Evolutionary conservation across 2,797 vertebrate species (phyloP), one percentile per base, ranked within the genome.

Genomic region (Microctenopoma lineatum): DNA sequence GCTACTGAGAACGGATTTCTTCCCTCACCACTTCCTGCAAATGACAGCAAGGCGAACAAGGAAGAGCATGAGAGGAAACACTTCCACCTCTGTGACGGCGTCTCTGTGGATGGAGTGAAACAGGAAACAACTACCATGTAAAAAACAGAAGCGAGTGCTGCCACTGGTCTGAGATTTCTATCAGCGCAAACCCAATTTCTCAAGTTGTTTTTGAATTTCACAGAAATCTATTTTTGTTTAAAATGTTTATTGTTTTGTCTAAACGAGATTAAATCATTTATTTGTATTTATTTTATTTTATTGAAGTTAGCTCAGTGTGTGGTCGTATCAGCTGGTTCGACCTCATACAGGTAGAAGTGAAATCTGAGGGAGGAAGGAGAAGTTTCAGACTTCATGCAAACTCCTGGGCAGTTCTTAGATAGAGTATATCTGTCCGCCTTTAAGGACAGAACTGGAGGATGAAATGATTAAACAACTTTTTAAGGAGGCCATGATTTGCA

Each of bases 401-500:
- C 36, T 13, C 39, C 13, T 15, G 13, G 26, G 8, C 14, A 29
- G 13, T 18, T 32, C 8, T n/a, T 11, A 11, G 8, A n/a, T 34
- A 5, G n/a, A 15, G 9, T 27, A 29, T 29, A 2, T 27, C 4
- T 4, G 18, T 50, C 45, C 59, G 13, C 45, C 36, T 50, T 0
- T 15, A 12, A 45, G 18, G 14, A 56, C 48, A 9, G 14, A 56
- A 27, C 32, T 7, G 21, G 9, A 52, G 54, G 47, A 46, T 3
- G 48, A 51, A 64, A 26, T 42, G 67, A 48, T 51, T 36, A 46
- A 36, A 36, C 63, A 47, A 61, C 25, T 64, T 54, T 48, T 70
- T 56, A 36, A 72, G 60, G 51, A 38, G 67, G 61, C 52, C 26
- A 10, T 77, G 75, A 83, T 87, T 68, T 81, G 70, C 66, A 47